Evolutionary conservation across 1,140 invertebrate genomes (phyloP).

Genomic region (Zaprionus ghesquierei): DNA sequence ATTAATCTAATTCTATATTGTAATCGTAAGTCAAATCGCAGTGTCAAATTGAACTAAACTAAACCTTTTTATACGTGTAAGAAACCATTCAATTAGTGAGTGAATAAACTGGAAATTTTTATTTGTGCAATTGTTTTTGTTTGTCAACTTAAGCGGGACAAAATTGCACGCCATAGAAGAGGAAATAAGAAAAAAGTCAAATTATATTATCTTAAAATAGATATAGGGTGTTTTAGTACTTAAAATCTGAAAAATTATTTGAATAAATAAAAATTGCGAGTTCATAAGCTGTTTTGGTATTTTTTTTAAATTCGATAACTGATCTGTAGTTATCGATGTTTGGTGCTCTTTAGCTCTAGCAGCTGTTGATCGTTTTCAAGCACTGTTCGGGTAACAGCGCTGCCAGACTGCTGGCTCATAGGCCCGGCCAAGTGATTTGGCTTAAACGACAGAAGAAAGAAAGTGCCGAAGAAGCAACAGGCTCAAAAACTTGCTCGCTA

Average conservation of each 20-base stretch:
- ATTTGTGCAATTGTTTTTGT: background rate
- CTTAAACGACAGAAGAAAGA: slow-evolving; percentile 23
- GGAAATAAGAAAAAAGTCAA: background rate
- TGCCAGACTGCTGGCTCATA: slow-evolving; percentile 8
- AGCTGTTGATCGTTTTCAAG: background rate
- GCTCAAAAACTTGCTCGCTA: background rate
- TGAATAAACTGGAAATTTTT: slow-evolving; percentile 33
- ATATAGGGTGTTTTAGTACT: background rate
- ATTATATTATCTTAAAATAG: background rate
- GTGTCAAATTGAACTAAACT: slow-evolving; percentile 40
- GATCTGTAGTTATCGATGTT: background rate
- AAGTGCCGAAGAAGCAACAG: slow-evolving; percentile 22
- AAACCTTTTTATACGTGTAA: slow-evolving; percentile 37
- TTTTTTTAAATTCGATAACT: background rate
- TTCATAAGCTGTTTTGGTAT: background rate
- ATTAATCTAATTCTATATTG: slow-evolving; percentile 9
- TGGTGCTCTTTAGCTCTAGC: background rate
- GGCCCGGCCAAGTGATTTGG: slow-evolving; percentile 12
- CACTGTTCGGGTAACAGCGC: background rate
- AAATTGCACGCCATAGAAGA: background rate
- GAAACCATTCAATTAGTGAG: slow-evolving; percentile 33
- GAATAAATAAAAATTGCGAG: background rate
- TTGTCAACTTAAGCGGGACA: background rate
- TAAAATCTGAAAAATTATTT: background rate
- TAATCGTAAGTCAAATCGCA: slow-evolving; percentile 18